Evolutionary conservation across 2,888 invertebrate species (phyloP).

Genomic region (Cryptocephalus moraei): DNA sequence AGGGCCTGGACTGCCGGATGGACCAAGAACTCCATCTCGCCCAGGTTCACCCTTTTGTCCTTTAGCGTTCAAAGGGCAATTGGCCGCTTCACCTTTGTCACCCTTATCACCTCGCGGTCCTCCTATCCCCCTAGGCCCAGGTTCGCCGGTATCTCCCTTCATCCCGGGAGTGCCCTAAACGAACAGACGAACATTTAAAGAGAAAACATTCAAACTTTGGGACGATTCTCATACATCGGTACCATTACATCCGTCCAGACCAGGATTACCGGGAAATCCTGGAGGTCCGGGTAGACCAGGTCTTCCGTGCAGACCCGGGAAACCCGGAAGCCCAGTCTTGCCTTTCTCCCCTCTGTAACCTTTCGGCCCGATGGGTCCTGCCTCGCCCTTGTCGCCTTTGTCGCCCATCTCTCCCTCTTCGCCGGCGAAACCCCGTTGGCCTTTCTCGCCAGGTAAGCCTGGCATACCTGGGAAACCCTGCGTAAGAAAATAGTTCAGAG

Average conservation of each 20-base stretch:
- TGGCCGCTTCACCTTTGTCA: conserved; percentile 72
- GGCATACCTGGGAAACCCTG: conserved; percentile 65
- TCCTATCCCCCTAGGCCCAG: conserved; percentile 67
- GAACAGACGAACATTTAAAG: neutral
- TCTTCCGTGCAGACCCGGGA: conserved; percentile 65
- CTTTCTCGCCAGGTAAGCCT: conserved; percentile 64
- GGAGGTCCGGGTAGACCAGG: conserved; percentile 59
- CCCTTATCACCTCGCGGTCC: conserved; percentile 60
- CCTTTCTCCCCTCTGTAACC: conserved; percentile 82
- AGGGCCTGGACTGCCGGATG: conserved; percentile 53
- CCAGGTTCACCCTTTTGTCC: conserved; percentile 85
- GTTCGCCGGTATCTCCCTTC: conserved; percentile 56
- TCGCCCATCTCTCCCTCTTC: conserved; percentile 77
- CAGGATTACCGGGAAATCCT: conserved; percentile 70
- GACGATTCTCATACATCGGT: conserved; percentile 61
- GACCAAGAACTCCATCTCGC: conserved; percentile 59
- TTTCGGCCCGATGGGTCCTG: conserved; percentile 69
- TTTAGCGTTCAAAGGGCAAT: conserved; percentile 56
- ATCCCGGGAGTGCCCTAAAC: conserved; percentile 63
- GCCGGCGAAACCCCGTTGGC: conserved; percentile 72
- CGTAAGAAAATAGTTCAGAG: too few species aligned
- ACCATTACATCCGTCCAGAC: conserved; percentile 93
- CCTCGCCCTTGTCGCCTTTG: conserved; percentile 82
- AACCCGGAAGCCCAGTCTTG: conserved; percentile 79
- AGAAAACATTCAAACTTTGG: neutral